Evolutionary conservation across 2,888 invertebrate genomes (phyloP).

Genomic region (Hirudinaria manillensis): DNA sequence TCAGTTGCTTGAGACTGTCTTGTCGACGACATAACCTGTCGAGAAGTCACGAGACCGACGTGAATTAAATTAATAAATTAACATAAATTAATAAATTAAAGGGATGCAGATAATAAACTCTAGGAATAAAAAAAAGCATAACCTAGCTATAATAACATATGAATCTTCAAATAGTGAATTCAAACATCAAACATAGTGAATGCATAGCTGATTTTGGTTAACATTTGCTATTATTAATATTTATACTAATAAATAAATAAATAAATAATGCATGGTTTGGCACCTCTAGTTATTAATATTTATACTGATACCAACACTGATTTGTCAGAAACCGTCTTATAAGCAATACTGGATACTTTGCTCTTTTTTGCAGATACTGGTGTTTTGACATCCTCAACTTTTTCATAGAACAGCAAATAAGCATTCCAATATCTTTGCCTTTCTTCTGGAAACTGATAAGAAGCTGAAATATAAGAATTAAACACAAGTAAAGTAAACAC

Average conservation of each 20-base stretch:
- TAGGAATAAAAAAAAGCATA: too few species aligned
- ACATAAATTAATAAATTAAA: too few species aligned
- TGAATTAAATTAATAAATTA: background rate
- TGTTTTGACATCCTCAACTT: constrained; percentile 46
- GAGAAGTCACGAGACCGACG: too few species aligned
- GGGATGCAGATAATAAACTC: too few species aligned
- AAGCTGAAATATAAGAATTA: background rate
- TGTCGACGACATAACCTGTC: constrained; percentile 25
- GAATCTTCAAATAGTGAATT: too few species aligned
- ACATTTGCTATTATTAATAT: too few species aligned
- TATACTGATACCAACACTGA: constrained; percentile 1
- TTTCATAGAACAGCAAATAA: constrained; percentile 58
- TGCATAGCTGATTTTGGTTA: too few species aligned
- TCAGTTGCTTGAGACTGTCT: constrained; percentile 56
- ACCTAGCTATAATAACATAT: too few species aligned
- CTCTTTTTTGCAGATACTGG: constrained; percentile 49
- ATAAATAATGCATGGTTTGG: too few species aligned
- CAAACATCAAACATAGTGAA: too few species aligned
- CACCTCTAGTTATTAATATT: background rate
- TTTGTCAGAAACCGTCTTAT: constrained; percentile 14
- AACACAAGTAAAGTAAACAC: background rate
- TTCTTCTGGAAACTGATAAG: constrained; percentile 54
- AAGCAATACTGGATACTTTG: constrained; percentile 40
- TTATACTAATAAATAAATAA: too few species aligned
- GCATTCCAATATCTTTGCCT: constrained; percentile 59